Percentiles rank a stretch among this genome's conserved stretches.
phyloP scores from a whole-genome alignment of 2,113 vertebrate species.

The Microcebus tavaratra region DNA sequence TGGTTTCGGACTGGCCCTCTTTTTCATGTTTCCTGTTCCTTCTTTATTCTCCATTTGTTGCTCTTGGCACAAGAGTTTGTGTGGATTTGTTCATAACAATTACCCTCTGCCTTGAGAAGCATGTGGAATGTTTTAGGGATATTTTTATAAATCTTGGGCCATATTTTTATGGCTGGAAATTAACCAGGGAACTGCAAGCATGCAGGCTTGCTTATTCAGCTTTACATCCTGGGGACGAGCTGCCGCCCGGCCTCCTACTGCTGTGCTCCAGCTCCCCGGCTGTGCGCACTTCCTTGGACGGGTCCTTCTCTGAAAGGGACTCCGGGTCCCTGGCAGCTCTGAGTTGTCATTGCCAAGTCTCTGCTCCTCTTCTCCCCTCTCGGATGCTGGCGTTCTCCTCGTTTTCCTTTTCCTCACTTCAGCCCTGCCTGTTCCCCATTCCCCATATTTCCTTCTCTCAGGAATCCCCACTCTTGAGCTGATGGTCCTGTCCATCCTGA shows the following conservation, averaged over 20 bases:
- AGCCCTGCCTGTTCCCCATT: background rate
- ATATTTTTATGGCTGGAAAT: slow-evolving; percentile 43
- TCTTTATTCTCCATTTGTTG: slow-evolving; percentile 11
- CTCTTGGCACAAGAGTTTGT: slow-evolving; percentile 44
- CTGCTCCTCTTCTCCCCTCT: background rate
- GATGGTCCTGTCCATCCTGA: fast-evolving
- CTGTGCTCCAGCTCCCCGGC: background rate
- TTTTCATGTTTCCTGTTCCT: background rate
- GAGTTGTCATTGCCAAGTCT: background rate
- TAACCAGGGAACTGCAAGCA: background rate
- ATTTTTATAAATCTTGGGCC: slow-evolving; percentile 43
- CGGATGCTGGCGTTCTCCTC: background rate
- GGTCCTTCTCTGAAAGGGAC: background rate
- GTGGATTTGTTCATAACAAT: slow-evolving; percentile 37
- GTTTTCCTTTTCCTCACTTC: background rate
- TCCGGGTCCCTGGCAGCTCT: background rate
- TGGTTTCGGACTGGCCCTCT: background rate
- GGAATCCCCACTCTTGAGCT: background rate
- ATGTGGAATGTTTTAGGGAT: slow-evolving; percentile 20
- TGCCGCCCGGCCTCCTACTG: too few relatives aligned
- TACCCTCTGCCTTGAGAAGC: background rate
- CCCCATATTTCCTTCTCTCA: background rate
- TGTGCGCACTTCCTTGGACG: fast-evolving
- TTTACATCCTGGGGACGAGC: background rate
- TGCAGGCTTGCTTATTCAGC: background rate